phyloP scores from a whole-genome alignment of 2,113 vertebrate species.

The Pachyramphus minor region DNA sequence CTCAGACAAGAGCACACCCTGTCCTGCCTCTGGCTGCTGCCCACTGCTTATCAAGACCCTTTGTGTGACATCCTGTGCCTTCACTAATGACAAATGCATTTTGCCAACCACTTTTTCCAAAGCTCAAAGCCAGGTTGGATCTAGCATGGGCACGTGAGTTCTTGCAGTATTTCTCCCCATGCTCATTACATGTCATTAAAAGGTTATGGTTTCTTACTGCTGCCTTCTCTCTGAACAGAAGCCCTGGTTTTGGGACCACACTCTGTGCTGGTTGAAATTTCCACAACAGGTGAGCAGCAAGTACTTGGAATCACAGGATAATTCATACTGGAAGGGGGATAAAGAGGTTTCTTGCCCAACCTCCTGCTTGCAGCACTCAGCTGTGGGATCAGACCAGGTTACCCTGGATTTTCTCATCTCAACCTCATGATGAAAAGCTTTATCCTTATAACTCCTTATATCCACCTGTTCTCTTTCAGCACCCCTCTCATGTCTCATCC shows the following conservation, averaged over 20 bases:
- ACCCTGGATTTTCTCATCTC: background rate
- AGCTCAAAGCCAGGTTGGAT: background rate
- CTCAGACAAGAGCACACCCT: background rate
- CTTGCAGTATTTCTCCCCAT: background rate
- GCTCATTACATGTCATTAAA: fast-evolving
- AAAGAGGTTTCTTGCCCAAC: background rate
- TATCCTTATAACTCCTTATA: background rate
- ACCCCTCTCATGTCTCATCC: background rate
- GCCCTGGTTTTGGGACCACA: background rate
- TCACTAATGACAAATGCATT: background rate
- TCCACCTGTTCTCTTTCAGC: background rate
- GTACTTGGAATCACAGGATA: background rate
- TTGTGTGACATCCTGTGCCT: background rate
- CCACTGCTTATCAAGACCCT: background rate
- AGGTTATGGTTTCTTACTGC: background rate
- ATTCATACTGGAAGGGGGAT: background rate
- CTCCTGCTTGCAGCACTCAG: background rate
- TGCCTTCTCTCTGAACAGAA: background rate
- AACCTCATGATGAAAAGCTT: background rate
- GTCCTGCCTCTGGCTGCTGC: background rate
- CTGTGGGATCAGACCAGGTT: background rate
- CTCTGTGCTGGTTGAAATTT: background rate
- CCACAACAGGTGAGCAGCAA: background rate
- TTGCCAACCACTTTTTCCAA: background rate
- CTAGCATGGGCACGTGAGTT: background rate